Conservation (phyloP, 2,797 vertebrate genomes). For the Pangasius macronema region DNA sequence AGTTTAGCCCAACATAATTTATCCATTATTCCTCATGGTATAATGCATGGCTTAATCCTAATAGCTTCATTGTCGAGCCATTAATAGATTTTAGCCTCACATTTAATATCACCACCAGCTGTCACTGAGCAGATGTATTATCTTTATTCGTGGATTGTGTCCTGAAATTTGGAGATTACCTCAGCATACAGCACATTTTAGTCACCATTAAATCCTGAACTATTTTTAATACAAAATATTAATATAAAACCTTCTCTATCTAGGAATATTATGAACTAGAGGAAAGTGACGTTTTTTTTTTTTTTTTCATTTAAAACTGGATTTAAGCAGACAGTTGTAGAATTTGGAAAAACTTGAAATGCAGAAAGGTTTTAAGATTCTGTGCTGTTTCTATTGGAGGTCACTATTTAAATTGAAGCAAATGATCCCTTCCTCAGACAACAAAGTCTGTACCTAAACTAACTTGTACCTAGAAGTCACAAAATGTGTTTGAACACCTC, state of each 20-base stretch:
- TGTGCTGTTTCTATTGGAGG: not conserved
- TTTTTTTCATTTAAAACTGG: no score
- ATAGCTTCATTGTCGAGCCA: not conserved
- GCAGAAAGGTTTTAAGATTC: not conserved
- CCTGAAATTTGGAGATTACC: not conserved
- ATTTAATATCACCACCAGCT: not conserved
- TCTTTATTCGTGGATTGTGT: not conserved
- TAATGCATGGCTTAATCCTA: not conserved
- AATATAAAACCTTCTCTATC: not conserved
- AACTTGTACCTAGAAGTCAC: no score
- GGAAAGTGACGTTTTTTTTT: not conserved
- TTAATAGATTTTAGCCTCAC: not conserved
- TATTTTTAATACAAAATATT: not conserved
- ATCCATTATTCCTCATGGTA: not conserved
- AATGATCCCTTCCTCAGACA: not conserved
- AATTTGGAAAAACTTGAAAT: no score
- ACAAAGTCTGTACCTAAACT: no score
- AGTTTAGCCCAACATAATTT: constrained; percentile 2
- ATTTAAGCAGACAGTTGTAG: no score
- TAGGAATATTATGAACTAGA: no score
- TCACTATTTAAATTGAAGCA: not conserved
- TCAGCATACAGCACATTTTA: not conserved
- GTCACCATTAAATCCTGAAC: not conserved
- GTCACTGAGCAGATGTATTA: not conserved
- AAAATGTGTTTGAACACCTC: no score